Evolutionary conservation across 2,113 vertebrate species (phyloP), one percentile per base, ranked within the genome.

Genomic region (Hiodon alosoides): DNA sequence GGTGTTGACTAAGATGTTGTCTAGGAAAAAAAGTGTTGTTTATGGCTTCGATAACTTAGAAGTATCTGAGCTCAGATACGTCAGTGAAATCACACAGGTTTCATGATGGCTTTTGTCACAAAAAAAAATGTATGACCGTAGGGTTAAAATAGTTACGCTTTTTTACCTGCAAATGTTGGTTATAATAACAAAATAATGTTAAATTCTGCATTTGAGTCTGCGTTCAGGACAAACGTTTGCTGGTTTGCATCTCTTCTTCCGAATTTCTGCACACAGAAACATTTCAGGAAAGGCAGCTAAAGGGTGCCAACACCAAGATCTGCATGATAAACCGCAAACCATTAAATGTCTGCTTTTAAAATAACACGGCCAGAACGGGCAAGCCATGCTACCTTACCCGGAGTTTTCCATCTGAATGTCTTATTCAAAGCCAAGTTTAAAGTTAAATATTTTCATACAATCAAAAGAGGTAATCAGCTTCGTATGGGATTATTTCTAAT

Each of bases 361-460:
- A 70, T 10, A 17, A 13, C 50, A 46, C 4, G 52, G 55, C 31
- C 16, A 57, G 16, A 55, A 57, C 17, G 67, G 67, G 50, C 50
- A 16, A 69, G 71, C 57, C 61, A 71, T 83, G 82, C 82, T 74
- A 80, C 83, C 81, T 78, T 78, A 60, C 16, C 11, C n/a, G 51
- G n/a, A 16, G 51, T 47, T 64, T 16, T 60, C 4, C 47, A 69
- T 13, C 7, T 69, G 5, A 62, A 61, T 14, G 13, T 76, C 46
- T 46, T 70, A 10, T 7, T 52, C 53, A 17, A 47, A 7, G 14
- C 3, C 4, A 64, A 4, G 46, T 59, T 51, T 68, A n/a, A 59
- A 75, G 53, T 75, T 53, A 47, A 9, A 53, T 10, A n/a, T 67
- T 61, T 47, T 17, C 59, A 76, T 62, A 11, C 66, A 76, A 57